Conservation (phyloP, 2,797 vertebrate genomes). For the Hemitrygon akajei region DNA sequence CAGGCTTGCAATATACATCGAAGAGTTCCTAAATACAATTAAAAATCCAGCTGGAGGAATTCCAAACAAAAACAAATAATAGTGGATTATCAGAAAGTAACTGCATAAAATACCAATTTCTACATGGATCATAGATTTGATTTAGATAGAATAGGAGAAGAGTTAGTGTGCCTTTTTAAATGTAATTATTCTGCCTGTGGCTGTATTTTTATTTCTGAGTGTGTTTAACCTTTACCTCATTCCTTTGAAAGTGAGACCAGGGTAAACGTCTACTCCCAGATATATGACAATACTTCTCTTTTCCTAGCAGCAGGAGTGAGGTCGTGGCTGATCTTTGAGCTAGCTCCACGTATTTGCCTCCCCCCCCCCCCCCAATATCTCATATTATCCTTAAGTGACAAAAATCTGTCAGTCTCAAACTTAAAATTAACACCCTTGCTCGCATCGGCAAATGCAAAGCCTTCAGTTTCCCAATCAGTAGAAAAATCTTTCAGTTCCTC, state of each 20-base stretch:
- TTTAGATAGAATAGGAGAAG: not conserved
- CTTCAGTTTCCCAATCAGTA: too few relatives aligned
- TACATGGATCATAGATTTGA: not conserved
- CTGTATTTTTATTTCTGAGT: not conserved
- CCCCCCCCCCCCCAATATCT: too few relatives aligned
- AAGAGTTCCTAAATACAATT: constrained; percentile 21
- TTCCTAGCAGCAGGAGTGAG: not conserved
- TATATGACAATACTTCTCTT: not conserved
- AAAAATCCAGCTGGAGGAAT: constrained; percentile 17
- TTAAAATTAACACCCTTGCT: too few relatives aligned
- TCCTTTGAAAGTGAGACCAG: not conserved
- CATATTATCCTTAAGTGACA: too few relatives aligned
- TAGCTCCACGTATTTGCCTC: too few relatives aligned
- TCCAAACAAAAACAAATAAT: not conserved
- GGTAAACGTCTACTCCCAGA: not conserved
- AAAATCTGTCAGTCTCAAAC: too few relatives aligned
- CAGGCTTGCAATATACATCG: constrained; percentile 22
- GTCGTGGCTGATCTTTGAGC: too few relatives aligned
- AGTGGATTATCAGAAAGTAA: not conserved
- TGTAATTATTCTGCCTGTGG: not conserved
- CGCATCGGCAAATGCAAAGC: too few relatives aligned
- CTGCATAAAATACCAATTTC: not conserved
- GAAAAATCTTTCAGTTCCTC: too few relatives aligned
- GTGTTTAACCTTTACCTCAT: not conserved
- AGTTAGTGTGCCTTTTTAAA: not conserved